Conservation (phyloP, 2,113 vertebrate species). For the Gymnocephalus cernua region DNA sequence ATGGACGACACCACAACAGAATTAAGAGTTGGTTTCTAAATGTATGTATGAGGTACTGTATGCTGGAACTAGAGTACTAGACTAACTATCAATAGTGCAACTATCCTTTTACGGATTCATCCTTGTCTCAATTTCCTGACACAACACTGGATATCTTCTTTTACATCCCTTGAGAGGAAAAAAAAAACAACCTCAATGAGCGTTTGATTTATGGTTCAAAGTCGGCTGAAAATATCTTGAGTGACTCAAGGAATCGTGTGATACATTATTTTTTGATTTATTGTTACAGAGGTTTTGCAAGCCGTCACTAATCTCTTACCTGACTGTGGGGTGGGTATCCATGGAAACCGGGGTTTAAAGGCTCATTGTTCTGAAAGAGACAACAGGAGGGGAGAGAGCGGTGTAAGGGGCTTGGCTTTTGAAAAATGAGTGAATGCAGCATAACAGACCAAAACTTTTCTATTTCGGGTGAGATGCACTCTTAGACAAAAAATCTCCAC, state of each 20-base stretch:
- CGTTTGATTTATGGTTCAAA: not conserved
- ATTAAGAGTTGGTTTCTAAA: not conserved
- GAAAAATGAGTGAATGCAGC: slow-evolving; percentile 40
- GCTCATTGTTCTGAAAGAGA: slow-evolving; percentile 85
- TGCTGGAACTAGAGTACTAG: no score
- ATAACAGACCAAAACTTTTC: slow-evolving; percentile 42
- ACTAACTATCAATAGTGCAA: not conserved
- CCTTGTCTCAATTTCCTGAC: not conserved
- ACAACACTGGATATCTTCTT: not conserved
- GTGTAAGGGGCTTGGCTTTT: slow-evolving; percentile 53
- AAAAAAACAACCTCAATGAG: not conserved
- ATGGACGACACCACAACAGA: not conserved
- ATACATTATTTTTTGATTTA: slow-evolving; percentile 1
- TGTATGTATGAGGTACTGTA: not conserved
- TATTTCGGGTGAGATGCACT: slow-evolving; percentile 6
- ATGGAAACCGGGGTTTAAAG: slow-evolving; percentile 85
- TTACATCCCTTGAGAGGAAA: not conserved
- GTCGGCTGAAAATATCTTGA: not conserved
- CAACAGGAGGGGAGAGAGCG: slow-evolving; percentile 63
- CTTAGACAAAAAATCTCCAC: not conserved
- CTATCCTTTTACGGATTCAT: not conserved
- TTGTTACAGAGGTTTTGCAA: slow-evolving; percentile 34
- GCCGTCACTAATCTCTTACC: slow-evolving; percentile 76
- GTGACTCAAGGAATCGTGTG: slow-evolving; percentile 16
- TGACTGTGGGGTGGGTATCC: slow-evolving; percentile 84